Evolutionary conservation across 2,888 invertebrate species (phyloP).

Genomic region (Tenthredo mesomela): DNA sequence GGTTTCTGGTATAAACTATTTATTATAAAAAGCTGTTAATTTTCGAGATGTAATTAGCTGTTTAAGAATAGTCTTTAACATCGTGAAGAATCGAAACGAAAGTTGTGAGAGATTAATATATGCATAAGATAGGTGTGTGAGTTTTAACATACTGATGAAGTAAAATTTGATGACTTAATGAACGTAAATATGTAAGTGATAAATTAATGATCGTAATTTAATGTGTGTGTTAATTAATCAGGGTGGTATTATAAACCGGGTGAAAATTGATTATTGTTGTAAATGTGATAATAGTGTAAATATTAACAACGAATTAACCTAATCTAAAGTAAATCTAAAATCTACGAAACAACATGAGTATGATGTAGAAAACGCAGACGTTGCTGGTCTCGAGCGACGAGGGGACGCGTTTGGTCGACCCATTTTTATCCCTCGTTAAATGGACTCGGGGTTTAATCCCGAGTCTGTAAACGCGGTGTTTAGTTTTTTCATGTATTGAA

Average conservation of each 20-base stretch:
- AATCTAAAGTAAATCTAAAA: slow-evolving; percentile 39
- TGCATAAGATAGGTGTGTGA: not conserved
- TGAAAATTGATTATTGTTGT: not conserved
- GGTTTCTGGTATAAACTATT: too few species aligned
- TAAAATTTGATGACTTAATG: not conserved
- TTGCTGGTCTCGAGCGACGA: slow-evolving; percentile 27
- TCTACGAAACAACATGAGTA: slow-evolving; percentile 19
- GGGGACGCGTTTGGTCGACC: slow-evolving; percentile 45
- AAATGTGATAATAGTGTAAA: not conserved
- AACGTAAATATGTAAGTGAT: slow-evolving; percentile 8
- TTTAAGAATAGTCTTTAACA: not conserved
- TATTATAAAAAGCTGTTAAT: not conserved
- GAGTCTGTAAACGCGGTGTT: not conserved
- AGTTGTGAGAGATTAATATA: not conserved
- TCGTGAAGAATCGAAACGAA: not conserved
- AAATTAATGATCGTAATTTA: not conserved
- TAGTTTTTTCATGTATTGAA: slow-evolving; percentile 12
- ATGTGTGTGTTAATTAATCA: not conserved
- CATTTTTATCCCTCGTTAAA: slow-evolving; percentile 11
- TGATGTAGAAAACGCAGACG: slow-evolving; percentile 46
- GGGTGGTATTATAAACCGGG: not conserved
- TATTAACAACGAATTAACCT: slow-evolving; percentile 25
- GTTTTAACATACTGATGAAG: not conserved
- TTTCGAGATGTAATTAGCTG: not conserved
- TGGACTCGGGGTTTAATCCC: slow-evolving; percentile 4